Base-by-base conservation (phyloP, 1,140 invertebrate species). In the Musca vetustissima region DNA sequence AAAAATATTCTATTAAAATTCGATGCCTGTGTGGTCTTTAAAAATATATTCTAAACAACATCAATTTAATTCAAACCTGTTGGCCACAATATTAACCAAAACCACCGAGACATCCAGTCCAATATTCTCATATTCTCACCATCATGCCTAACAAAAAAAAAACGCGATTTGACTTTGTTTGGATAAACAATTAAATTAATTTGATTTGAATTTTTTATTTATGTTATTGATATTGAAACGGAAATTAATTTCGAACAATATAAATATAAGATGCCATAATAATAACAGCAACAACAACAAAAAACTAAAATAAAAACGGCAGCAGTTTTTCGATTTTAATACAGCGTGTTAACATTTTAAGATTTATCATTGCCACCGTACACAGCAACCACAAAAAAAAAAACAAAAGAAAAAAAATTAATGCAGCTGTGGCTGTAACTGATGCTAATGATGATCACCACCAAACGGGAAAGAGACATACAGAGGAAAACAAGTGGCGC, bases 231-330 rank as follows among this genome's bases (percentile, higher is more conserved):
- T 36, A 77, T 77, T 79, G 78, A 80, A 79, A 79, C 78, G 78
- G 78, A 80, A 80, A 80, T 80, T 79, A 79, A 78, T 77, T 76
- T 80, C 66, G 48, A 64, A 64, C 53, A 64, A 66, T 69, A 67
- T 67, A 64, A 66, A 66, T 17, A 14, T 28, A 19, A 24, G 15
- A 53, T 19, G 19, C 32, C n/a, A 50, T 22, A 66, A 21, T 22
- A 14, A 48, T 64, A 21, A 28, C 19, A 15, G 49, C 1, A 17
- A 64, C 24, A 48, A 48, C 14, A 8, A 28, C 55, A 64, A n/a
- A n/a, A n/a, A n/a, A 19, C 17, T 28, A 61, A 32, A 61, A 25
- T 48, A 28, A 61, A 68, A 68, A 57, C 57, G 25, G 13, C 6
- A 43, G 47, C 24, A 64, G 49, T 43, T 21, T 36, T 2, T 2